phyloP scores from a whole-genome alignment of 2,888 invertebrate genomes.

The Drosophila longiperda region DNA sequence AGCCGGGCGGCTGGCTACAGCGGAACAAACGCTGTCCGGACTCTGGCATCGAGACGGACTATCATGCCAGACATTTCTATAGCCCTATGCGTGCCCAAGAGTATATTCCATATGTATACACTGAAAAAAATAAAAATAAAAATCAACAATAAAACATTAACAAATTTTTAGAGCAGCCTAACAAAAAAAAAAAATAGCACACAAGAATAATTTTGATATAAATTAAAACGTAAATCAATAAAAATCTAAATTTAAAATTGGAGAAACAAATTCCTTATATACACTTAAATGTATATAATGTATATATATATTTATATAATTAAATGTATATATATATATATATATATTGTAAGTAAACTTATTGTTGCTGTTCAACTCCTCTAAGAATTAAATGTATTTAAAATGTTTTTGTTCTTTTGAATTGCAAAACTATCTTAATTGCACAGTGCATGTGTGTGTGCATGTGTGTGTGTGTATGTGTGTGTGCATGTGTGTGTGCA shows the following conservation, averaged over 20 bases:
- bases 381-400: neutral
- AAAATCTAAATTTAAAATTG: neutral
- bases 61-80: conserved; percentile 60
- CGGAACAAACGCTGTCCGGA: conserved; percentile 13
- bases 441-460: conserved; percentile 1
- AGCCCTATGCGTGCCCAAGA: conserved; percentile 52
- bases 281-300: too few relatives aligned
- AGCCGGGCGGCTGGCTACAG: conserved; percentile 9
- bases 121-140: neutral
- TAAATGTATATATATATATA: too few relatives aligned
- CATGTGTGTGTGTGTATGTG: neutral
- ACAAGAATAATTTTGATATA: neutral
- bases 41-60: conserved; percentile 41
- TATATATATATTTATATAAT: too few relatives aligned
- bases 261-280: too few relatives aligned
- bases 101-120: conserved; percentile 10
- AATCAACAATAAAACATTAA: too few relatives aligned
- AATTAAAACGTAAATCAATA: neutral
- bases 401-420: neutral
- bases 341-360: too few relatives aligned
- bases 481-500: neutral
- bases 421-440: neutral
- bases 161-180: neutral
- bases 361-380: too few relatives aligned
- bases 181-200: neutral